Evolutionary conservation across 2,113 vertebrate genomes (phyloP).

Genomic region (Marmota monax): DNA sequence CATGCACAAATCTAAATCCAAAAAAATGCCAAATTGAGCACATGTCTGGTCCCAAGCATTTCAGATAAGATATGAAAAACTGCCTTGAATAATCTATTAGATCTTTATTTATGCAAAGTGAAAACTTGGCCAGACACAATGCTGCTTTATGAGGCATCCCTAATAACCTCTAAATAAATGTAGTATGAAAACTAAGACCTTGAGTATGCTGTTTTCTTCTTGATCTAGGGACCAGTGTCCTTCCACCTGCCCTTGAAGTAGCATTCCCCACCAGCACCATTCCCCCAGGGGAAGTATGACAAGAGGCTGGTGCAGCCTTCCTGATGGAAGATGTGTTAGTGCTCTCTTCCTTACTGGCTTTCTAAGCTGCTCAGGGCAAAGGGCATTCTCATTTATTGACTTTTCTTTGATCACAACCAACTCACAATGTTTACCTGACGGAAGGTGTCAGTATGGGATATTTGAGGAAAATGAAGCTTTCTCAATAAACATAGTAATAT

Average conservation of each 20-base stretch:
- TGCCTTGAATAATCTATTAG: conserved; percentile 20
- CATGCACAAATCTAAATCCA: not conserved
- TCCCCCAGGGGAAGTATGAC: not conserved
- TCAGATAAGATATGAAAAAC: conserved; percentile 24
- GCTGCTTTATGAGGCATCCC: not conserved
- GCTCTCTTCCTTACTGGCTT: not conserved
- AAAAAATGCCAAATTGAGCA: not conserved
- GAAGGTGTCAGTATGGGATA: not conserved
- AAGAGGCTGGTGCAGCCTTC: not conserved
- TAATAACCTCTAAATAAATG: conserved; percentile 19
- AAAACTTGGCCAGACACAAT: not conserved
- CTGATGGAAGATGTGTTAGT: not conserved
- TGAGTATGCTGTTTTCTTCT: not conserved
- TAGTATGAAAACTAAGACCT: not conserved
- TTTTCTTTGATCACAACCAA: not conserved
- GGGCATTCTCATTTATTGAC: not conserved
- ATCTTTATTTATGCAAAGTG: not conserved
- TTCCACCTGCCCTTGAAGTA: not conserved
- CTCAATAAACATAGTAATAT: not conserved
- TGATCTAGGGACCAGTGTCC: not conserved
- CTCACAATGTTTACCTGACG: not conserved
- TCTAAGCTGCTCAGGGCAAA: not conserved
- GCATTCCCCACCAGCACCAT: not conserved
- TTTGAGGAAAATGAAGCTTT: not conserved
- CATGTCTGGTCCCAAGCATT: not conserved